Evolutionary conservation across 2,113 vertebrate genomes (phyloP).

Genomic region (Cyanoderma ruficeps): DNA sequence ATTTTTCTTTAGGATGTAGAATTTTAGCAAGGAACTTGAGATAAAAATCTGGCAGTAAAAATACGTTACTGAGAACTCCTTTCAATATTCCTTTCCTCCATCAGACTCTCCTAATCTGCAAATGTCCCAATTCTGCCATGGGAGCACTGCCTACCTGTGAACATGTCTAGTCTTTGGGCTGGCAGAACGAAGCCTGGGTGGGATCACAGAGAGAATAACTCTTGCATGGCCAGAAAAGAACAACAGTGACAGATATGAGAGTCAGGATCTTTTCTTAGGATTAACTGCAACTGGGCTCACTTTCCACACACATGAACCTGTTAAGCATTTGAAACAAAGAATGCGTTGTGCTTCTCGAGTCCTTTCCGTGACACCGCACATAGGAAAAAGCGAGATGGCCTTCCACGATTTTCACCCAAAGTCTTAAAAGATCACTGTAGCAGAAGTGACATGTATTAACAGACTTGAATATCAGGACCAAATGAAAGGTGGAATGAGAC

Average conservation of each 20-base stretch:
- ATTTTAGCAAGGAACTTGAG: not conserved
- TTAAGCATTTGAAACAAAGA: not conserved
- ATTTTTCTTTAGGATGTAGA: not conserved
- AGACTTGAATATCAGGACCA: not conserved
- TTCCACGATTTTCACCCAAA: not conserved
- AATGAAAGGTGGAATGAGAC: not conserved
- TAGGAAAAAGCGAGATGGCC: not conserved
- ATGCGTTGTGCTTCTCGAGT: not conserved
- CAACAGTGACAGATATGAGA: not conserved
- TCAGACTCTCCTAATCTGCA: not conserved
- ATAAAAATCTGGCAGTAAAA: not conserved
- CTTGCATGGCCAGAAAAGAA: not conserved
- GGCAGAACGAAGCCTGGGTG: not conserved
- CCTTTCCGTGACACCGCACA: rapidly evolving
- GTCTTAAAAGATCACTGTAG: not conserved
- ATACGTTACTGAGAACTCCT: not conserved
- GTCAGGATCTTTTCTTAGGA: not conserved
- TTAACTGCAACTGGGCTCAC: not conserved
- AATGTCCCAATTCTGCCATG: not conserved
- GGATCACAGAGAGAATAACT: not conserved
- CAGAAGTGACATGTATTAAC: not conserved
- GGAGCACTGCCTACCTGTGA: not conserved
- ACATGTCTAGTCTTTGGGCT: not conserved
- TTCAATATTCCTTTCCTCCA: not conserved
- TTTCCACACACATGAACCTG: not conserved